A percentile compares a stretch with the other conserved stretches of the same genome.
phyloP scores from a whole-genome alignment of 2,797 vertebrate genomes.

The Oophaga sylvatica region DNA sequence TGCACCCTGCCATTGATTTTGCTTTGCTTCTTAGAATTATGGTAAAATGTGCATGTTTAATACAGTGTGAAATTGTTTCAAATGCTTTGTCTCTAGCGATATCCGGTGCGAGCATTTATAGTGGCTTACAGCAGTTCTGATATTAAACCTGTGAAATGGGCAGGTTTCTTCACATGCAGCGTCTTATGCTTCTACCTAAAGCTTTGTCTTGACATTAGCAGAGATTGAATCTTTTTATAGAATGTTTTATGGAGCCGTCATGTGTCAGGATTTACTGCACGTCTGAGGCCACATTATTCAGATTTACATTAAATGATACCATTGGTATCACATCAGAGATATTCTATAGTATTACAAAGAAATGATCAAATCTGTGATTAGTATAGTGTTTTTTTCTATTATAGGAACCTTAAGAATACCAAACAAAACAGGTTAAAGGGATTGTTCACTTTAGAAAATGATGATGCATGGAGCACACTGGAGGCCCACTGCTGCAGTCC shows the following conservation, averaged over 20 bases:
- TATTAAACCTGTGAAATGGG: constrained; percentile 46
- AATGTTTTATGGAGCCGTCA: constrained; percentile 29
- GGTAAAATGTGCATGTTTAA: constrained; percentile 27
- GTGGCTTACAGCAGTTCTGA: constrained; percentile 29
- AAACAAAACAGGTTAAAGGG: neutral
- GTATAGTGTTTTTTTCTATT: neutral
- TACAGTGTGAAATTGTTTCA: constrained; percentile 53
- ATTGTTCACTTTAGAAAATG: neutral
- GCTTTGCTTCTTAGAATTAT: constrained; percentile 20
- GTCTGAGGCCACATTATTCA: constrained; percentile 7
- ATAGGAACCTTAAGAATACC: neutral
- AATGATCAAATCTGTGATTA: neutral
- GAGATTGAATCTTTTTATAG: constrained; percentile 38
- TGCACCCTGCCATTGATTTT: neutral
- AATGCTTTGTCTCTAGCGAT: constrained; percentile 18
- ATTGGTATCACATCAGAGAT: neutral
- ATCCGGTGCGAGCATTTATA: constrained; percentile 27
- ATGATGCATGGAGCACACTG: neutral
- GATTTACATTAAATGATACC: constrained; percentile 17
- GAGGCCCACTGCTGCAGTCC: neutral
- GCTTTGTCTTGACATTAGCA: constrained; percentile 30
- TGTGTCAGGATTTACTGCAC: constrained; percentile 43
- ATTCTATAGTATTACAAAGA: neutral
- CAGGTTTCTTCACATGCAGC: constrained; percentile 6
- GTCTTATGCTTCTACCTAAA: constrained; percentile 36